Base-by-base conservation (phyloP, 1,140 invertebrate genomes). In the Choristoneura fumiferana region DNA sequence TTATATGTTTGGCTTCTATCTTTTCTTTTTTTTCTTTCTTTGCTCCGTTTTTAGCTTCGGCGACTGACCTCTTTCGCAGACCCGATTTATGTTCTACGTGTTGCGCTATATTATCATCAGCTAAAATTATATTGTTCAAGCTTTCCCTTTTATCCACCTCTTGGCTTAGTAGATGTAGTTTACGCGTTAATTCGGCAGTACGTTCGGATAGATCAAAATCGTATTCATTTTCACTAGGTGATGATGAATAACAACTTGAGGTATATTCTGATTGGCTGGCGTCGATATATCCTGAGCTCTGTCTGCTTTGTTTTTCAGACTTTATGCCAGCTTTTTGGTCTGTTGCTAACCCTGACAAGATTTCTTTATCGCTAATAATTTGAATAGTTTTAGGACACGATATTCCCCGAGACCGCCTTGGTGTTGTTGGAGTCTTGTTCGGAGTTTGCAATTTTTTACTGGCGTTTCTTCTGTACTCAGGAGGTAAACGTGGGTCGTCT, bases 361-460 rank as follows among this genome's bases (percentile, higher is more conserved):
- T 83, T 79, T 91, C 91, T 69, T 81, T 87, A 59, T 91, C 85
- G 36, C 83, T 89, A 33, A 90, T 87, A 55, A 90, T 89, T 68
- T 90, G 82, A 58, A 90, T 90, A n/a, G 86, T 90, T 78, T 90
- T 90, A 1, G 88, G 88, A 74, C 86, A 89, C 6, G 86, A 89
- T 62, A 90, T 80, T 14, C 87, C 81, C 75, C 87, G 76, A n/a
- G 73, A 65, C 35, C 79, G 69, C 64, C 80, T 77, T 17, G 85
- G 69, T 18, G 78, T 82, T 1, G 75, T 74, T 8, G 87, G 87
- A 3, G 85, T 87, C 72, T 81, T 89, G 56, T 85, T 89, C 8
- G 89, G 89, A 9, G 89, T 90, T 73, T 84, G 73, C 43, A 90
- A 79, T 56, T 77, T 80, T 73, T 76, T 82, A 54, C 58, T 74